Percentiles rank a stretch among this genome's conserved stretches.
phyloP scores from a whole-genome alignment of 2,113 vertebrate genomes.

The Esox niger region DNA sequence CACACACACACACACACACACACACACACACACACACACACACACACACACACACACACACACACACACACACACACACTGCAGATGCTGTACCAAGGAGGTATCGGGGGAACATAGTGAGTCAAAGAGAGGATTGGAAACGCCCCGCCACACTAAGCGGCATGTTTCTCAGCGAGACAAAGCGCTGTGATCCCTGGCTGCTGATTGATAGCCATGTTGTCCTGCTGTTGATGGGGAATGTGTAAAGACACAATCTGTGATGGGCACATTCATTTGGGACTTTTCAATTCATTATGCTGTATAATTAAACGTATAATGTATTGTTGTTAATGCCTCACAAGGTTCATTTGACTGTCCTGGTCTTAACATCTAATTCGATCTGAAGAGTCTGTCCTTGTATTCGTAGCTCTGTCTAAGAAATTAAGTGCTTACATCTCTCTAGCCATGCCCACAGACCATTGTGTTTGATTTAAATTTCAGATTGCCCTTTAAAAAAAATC shows the following conservation, averaged over 20 bases:
- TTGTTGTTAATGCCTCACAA: too few relatives aligned
- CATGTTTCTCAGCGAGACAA: conserved; percentile 31
- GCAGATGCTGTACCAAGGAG: not conserved
- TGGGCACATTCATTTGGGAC: not conserved
- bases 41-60: too few relatives aligned
- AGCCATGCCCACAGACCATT: too few relatives aligned
- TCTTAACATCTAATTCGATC: too few relatives aligned
- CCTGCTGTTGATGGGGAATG: conserved; percentile 19
- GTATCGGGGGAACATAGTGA: conserved; percentile 21
- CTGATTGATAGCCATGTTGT: conserved; percentile 22
- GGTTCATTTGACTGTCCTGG: too few relatives aligned
- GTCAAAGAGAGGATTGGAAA: conserved; percentile 13
- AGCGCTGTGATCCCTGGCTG: conserved; percentile 26
- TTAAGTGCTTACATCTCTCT: too few relatives aligned
- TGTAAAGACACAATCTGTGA: not conserved
- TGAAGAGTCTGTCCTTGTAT: too few relatives aligned
- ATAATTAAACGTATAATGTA: not conserved
- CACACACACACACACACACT: not conserved
- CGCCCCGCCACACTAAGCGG: conserved; percentile 24
- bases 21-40: conserved; percentile 12
- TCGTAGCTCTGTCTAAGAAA: too few relatives aligned
- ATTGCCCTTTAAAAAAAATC: not conserved
- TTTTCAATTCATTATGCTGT: not conserved
- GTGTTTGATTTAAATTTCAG: too few relatives aligned
- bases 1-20: not conserved